Conservation (phyloP, 2,113 vertebrate species). For the Myanophis thanlyinensis region DNA sequence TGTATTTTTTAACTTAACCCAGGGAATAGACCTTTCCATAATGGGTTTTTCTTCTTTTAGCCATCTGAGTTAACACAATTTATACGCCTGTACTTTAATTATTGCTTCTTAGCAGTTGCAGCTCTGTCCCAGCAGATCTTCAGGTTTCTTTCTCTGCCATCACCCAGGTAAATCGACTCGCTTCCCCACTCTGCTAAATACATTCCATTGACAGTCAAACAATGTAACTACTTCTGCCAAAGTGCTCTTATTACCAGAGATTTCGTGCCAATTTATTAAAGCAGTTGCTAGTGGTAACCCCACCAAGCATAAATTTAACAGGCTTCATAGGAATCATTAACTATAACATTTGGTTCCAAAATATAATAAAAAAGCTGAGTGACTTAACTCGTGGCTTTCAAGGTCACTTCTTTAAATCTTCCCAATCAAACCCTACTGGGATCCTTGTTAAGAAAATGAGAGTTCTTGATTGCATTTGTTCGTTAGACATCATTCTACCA, state of each 20-base stretch:
- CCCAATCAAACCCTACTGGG: background rate
- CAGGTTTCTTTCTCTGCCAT: background rate
- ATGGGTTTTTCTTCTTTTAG: background rate
- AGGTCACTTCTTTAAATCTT: background rate
- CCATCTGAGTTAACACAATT: background rate
- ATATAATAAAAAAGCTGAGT: background rate
- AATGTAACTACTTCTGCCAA: background rate
- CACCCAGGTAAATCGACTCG: background rate
- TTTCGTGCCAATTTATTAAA: background rate
- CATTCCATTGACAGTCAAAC: background rate
- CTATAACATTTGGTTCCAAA: background rate
- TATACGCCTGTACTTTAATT: background rate
- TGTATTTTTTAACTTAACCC: background rate
- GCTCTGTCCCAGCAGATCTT: background rate
- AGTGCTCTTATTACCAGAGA: background rate
- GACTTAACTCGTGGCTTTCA: background rate
- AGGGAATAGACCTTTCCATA: background rate
- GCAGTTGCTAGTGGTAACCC: background rate
- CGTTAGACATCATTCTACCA: background rate
- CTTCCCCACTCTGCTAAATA: background rate
- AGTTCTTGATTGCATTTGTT: background rate
- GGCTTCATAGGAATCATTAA: background rate
- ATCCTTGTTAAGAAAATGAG: background rate
- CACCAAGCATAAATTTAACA: background rate
- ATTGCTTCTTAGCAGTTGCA: background rate